A percentile compares a stretch with the other conserved stretches of the same genome.
Evolutionary conservation across 2,888 invertebrate genomes (phyloP).

Genomic region (Drosophila testacea): DNA sequence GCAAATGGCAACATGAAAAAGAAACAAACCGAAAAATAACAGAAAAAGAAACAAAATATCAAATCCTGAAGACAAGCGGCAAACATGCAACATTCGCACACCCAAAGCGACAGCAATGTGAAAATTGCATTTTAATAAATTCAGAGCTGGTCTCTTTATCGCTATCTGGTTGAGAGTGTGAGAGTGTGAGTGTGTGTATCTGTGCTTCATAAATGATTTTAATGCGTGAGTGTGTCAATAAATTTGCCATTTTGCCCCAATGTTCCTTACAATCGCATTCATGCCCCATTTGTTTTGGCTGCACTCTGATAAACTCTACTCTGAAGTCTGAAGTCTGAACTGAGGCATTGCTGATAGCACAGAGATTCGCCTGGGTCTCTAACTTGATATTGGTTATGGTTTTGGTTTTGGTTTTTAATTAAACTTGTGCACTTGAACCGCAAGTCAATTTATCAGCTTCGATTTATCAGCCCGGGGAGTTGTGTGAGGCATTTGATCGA

Average conservation of each 20-base stretch:
- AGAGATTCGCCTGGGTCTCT: constrained; percentile 8
- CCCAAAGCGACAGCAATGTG: constrained; percentile 61
- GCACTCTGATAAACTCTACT: constrained; percentile 42
- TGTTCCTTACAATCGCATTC: constrained; percentile 12
- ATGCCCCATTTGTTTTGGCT: constrained; percentile 45
- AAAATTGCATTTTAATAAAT: constrained; percentile 80
- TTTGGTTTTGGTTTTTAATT: constrained; percentile 57
- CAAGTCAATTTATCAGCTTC: constrained; percentile 54
- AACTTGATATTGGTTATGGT: background rate
- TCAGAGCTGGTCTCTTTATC: constrained; percentile 65
- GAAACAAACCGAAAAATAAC: constrained; percentile 42
- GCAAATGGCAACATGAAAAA: constrained; percentile 70
- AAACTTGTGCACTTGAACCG: constrained; percentile 74
- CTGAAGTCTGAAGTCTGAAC: background rate
- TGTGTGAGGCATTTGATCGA: constrained; percentile 30
- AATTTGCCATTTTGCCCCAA: constrained; percentile 59
- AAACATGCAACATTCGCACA: constrained; percentile 65
- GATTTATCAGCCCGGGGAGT: constrained; percentile 51
- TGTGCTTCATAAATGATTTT: constrained; percentile 71
- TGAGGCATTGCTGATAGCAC: constrained; percentile 37
- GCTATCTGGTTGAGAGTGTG: constrained; percentile 51
- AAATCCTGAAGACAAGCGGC: constrained; percentile 61
- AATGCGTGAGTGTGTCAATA: constrained; percentile 77
- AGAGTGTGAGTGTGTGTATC: constrained; percentile 33
- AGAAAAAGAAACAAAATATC: constrained; percentile 36